Percentiles rank a stretch among this genome's conserved stretches.
phyloP scores from a whole-genome alignment of 1,140 invertebrate species.

The Cyrtorhinus lividipennis region DNA sequence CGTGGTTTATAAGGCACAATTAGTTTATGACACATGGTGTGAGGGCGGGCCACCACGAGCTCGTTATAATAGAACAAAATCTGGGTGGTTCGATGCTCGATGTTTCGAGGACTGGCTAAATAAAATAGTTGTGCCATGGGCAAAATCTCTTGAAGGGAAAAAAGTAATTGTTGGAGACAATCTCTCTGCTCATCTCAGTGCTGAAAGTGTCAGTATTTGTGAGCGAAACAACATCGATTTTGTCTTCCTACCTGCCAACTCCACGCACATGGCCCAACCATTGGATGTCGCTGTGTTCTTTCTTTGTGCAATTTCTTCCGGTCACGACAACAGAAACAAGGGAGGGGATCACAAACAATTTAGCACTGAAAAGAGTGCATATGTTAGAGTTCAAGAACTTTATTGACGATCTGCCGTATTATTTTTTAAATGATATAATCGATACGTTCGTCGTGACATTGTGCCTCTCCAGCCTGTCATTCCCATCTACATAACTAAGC shows the following conservation, averaged over 20 bases:
- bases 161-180: background rate
- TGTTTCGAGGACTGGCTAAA: background rate
- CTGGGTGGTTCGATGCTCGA: background rate
- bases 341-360: no score
- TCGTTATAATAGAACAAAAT: background rate
- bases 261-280: background rate
- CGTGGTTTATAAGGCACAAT: slow-evolving; percentile 27
- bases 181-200: background rate
- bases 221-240: background rate
- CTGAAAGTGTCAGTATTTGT: background rate
- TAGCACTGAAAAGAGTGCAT: no score
- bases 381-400: no score
- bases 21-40: slow-evolving; percentile 25
- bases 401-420: no score
- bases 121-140: background rate
- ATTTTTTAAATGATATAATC: no score
- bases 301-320: no score
- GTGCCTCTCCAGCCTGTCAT: no score
- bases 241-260: background rate
- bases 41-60: slow-evolving; percentile 25
- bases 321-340: no score
- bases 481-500: no score
- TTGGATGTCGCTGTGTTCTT: background rate
- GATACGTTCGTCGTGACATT: no score
- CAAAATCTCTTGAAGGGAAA: background rate